phyloP scores from a whole-genome alignment of 2,113 vertebrate species.

The Speoplatyrhinus poulsoni region DNA sequence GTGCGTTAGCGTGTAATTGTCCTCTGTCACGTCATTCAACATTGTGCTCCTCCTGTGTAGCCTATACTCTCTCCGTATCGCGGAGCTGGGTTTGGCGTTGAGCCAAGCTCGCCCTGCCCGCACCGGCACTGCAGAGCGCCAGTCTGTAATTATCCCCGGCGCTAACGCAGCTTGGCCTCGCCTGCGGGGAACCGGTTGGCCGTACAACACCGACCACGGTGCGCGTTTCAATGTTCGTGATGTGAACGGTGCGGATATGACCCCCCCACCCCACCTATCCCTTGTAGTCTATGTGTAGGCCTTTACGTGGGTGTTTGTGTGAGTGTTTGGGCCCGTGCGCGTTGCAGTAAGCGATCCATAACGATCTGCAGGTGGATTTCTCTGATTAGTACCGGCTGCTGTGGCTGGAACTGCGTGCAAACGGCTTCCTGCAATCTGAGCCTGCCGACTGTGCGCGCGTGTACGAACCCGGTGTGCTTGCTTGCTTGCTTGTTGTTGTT shows the following conservation, averaged over 20 bases:
- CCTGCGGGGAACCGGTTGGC: conserved; percentile 71
- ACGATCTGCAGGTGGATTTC: conserved; percentile 79
- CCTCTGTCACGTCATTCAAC: not conserved
- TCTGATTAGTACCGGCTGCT: conserved; percentile 79
- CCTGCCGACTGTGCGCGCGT: conserved; percentile 33
- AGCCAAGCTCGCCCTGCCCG: conserved; percentile 63
- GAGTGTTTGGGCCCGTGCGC: conserved; percentile 25
- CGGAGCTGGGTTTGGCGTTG: conserved; percentile 53
- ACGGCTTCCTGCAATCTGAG: conserved; percentile 79
- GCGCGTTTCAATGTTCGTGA: too few relatives aligned
- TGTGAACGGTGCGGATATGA: too few relatives aligned
- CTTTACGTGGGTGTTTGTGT: conserved; percentile 9
- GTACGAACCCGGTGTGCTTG: conserved; percentile 1
- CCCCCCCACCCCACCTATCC: too few relatives aligned
- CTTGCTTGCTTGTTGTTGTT: not conserved
- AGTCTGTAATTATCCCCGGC: conserved; percentile 75
- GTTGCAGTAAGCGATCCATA: conserved; percentile 77
- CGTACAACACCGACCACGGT: conserved; percentile 52
- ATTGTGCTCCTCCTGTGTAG: not conserved
- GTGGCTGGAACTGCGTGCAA: conserved; percentile 76
- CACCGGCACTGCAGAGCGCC: conserved; percentile 35
- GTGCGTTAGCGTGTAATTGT: conserved; percentile 54
- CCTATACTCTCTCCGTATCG: conserved; percentile 9
- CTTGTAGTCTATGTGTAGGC: not conserved
- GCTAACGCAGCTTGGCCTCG: conserved; percentile 73